Conservation (phyloP, 2,888 invertebrate species). For the Philereme vetulata region DNA sequence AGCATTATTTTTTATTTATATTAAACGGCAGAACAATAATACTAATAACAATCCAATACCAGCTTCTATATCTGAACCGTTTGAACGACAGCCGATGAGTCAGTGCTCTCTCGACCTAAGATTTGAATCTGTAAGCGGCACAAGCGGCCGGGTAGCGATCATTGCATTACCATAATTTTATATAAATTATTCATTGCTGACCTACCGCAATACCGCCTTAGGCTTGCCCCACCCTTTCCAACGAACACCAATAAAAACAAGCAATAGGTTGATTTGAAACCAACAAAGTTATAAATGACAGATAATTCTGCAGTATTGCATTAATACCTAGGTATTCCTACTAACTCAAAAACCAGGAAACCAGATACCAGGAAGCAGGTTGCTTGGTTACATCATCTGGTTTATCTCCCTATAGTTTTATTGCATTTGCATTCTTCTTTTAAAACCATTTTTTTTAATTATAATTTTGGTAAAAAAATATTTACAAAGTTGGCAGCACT, state of each 20-base stretch:
- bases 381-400: no score
- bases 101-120: slow-evolving; percentile 37
- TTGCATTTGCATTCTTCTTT: no score
- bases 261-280: not conserved
- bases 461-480: no score
- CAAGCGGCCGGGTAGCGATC: slow-evolving; percentile 41
- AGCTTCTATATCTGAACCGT: slow-evolving; percentile 9
- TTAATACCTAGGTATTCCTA: no score
- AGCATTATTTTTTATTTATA: no score
- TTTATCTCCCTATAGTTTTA: no score
- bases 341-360: no score
- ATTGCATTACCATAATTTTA: slow-evolving; percentile 55
- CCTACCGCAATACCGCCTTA: slow-evolving; percentile 51
- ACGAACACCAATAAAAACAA: slow-evolving; percentile 17
- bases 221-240: slow-evolving; percentile 40
- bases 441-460: no score
- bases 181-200: slow-evolving; percentile 61
- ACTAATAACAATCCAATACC: slow-evolving; percentile 6
- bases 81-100: slow-evolving; percentile 28
- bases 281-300: not conserved
- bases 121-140: slow-evolving; percentile 36
- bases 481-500: no score
- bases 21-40: not conserved
- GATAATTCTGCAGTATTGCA: no score
- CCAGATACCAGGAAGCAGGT: no score